Base-by-base conservation (phyloP, 2,797 vertebrate genomes). In the Jordanella pulchra region DNA sequence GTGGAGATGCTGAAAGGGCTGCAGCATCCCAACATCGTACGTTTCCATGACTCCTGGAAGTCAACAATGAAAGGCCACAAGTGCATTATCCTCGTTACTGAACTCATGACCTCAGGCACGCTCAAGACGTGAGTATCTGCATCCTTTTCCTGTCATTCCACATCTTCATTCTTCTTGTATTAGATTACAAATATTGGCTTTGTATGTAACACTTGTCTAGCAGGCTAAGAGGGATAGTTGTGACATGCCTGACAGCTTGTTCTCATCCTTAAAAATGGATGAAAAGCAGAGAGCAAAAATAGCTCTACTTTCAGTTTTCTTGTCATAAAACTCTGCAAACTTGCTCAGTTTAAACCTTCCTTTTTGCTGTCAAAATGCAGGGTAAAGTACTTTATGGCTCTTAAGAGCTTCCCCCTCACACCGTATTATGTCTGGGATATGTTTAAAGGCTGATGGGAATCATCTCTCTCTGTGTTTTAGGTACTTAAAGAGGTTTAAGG, bases 1-100 rank as follows among this genome's bases (percentile, higher is more conserved):
- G 98, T 98, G 84, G 97, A 99, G 80, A 99, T 99, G 98, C 94
- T 99, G 79, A 99, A 99, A 88, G 96, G 97, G 18, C 94, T 99
- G 73, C 98, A 99, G 93, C 98, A 99, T 63, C 98, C 97, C 3
- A 99, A 99, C 92, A 99, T 99, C 0, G 98, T 99, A 48, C 97
- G 97, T 73, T 99, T 99, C 93, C 97, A 99, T 0, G 98, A 99
- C 92, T 99, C 97, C 65, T 99, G 97, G 97, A 99, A 99, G 90
- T 97, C 97, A 0, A 95, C 95, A 0, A 80, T 97, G 83, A 98
- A 97, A 80, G 97, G 97, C 45, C 97, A 97, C 91, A 96, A 98
- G 91, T 97, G 96, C 92, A 97, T 99, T 78, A 94, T 99, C 72
- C 94, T 99, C 83, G 95, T 99, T 90, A 99, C 98, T 0, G 97